phyloP scores from a whole-genome alignment of 2,113 vertebrate species.

The Megaceryle maxima region DNA sequence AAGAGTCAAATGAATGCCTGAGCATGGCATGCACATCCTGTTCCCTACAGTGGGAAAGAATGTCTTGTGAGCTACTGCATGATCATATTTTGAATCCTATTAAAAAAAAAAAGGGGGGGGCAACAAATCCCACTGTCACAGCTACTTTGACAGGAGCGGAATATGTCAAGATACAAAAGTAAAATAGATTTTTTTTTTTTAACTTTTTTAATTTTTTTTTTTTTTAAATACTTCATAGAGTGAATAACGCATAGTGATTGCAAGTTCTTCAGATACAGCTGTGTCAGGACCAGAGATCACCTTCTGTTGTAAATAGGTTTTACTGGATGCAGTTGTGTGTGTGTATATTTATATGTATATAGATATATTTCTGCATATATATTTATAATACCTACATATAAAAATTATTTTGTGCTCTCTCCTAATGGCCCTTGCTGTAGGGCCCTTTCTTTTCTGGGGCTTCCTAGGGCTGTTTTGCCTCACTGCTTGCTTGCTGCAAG shows the following conservation, averaged over 20 bases:
- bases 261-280: neutral
- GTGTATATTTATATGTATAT: neutral
- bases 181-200: neutral
- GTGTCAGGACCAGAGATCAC: neutral
- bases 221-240: neutral
- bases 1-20: accelerated
- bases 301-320: neutral
- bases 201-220: no score
- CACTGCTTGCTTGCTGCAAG: neutral
- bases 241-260: neutral
- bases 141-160: neutral
- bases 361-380: neutral
- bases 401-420: neutral
- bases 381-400: neutral
- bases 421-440: neutral
- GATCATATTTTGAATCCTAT: neutral
- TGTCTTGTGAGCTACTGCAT: neutral
- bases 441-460: neutral
- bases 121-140: neutral
- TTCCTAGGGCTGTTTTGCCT: neutral
- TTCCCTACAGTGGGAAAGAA: neutral
- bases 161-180: neutral
- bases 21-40: accelerated
- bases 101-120: neutral
- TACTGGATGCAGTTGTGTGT: neutral